Evolutionary conservation across 2,888 invertebrate genomes (phyloP).

Genomic region (Xestia rhomboidea): DNA sequence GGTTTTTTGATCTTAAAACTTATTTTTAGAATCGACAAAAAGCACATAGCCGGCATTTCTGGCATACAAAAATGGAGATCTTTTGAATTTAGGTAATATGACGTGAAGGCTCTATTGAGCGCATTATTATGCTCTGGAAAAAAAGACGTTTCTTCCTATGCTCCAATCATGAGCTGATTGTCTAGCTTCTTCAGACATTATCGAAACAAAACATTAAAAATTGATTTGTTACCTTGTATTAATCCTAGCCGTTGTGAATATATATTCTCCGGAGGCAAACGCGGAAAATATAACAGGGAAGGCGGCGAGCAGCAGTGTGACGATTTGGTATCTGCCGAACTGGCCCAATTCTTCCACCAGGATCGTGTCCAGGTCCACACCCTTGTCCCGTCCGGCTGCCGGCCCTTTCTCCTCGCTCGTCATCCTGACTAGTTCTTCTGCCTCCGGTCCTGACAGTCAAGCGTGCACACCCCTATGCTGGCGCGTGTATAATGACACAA

Average conservation of each 20-base stretch:
- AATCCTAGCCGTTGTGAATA: conserved; percentile 86
- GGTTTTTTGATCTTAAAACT: not conserved
- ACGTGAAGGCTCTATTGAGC: no score
- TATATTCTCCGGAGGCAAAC: conserved; percentile 86
- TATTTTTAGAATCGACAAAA: no score
- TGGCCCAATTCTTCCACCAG: conserved; percentile 84
- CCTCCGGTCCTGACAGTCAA: not conserved
- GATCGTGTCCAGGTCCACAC: conserved; percentile 83
- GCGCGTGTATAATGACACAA: conserved; percentile 29
- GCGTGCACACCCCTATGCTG: conserved; percentile 24
- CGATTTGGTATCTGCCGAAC: conserved; percentile 84
- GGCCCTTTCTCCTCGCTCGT: conserved; percentile 73
- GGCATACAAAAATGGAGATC: not conserved
- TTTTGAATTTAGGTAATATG: not conserved
- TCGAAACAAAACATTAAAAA: not conserved
- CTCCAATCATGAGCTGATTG: not conserved
- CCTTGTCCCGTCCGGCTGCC: conserved; percentile 5
- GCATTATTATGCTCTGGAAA: no score
- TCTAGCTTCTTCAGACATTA: not conserved
- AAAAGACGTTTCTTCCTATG: not conserved
- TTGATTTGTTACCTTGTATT: conserved; percentile 78
- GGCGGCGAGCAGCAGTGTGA: conserved; percentile 80
- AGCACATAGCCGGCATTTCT: not conserved
- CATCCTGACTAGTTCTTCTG: conserved; percentile 61
- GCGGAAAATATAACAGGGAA: conserved; percentile 86